Percentiles rank a stretch among this genome's conserved stretches.
These are phyloP conservation scores for Caiman crocodilus DNA, from an alignment of 2,797 vertebrate species.

Conservation along the genomic window DNA sequence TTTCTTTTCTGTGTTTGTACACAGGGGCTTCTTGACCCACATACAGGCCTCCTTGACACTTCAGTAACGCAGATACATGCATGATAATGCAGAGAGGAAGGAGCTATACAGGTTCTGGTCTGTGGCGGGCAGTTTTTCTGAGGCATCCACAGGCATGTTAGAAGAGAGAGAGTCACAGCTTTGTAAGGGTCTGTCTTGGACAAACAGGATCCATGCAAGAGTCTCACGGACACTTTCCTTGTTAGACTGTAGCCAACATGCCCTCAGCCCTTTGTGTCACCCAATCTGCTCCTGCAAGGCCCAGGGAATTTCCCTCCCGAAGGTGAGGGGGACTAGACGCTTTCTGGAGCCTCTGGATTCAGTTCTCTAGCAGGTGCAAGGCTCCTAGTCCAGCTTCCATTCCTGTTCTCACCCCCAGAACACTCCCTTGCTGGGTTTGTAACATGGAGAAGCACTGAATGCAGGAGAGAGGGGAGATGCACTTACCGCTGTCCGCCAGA, in stretches of 20 bases:
- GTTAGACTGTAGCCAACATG: neutral
- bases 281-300: neutral
- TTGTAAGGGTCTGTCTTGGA: neutral
- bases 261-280: neutral
- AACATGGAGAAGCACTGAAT: fast-evolving
- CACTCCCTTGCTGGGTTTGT: neutral
- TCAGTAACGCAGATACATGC: too few relatives aligned
- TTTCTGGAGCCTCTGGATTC: neutral
- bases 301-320: neutral
- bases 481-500: constrained; percentile 92
- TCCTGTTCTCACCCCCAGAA: neutral
- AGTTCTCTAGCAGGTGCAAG: neutral
- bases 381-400: neutral
- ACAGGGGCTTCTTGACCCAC: too few relatives aligned
- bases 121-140: neutral
- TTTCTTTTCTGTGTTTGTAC: too few relatives aligned
- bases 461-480: neutral
- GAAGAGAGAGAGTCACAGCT: neutral
- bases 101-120: neutral
- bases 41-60: too few relatives aligned
- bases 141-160: neutral
- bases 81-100: neutral
- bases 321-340: neutral
- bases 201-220: neutral
- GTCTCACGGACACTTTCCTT: neutral